A percentile compares a stretch with the other conserved stretches of the same genome.
These are phyloP conservation scores for Lepidurus arcticus DNA, from an alignment of 1,140 invertebrate species.

Conservation along the genomic window DNA sequence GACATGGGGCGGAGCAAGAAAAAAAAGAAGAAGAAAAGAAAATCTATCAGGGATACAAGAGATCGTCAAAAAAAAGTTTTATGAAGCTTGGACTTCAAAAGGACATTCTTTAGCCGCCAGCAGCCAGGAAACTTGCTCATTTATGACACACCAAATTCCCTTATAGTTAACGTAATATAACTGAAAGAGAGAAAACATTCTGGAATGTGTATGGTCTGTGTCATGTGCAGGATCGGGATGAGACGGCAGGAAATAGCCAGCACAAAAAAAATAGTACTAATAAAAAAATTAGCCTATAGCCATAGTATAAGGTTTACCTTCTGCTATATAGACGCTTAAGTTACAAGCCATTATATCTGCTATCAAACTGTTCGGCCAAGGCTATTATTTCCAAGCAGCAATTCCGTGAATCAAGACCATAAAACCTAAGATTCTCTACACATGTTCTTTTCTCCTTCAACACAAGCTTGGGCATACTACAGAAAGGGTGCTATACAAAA, in stretches of 20 bases:
- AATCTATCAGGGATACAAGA: background rate
- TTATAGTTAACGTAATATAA: background rate
- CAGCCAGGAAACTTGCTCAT: background rate
- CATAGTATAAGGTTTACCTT: background rate
- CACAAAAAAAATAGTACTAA: background rate
- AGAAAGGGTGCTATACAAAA: background rate
- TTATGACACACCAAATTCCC: constrained; percentile 2
- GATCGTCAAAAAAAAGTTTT: background rate
- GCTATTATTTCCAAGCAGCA: background rate
- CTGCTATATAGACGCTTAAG: background rate
- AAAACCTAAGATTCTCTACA: background rate
- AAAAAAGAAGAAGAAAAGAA: background rate
- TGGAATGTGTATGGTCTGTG: background rate
- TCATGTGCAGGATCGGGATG: background rate
- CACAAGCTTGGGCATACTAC: background rate
- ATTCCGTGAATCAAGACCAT: background rate
- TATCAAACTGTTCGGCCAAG: background rate
- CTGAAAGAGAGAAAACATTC: background rate
- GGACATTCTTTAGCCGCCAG: background rate
- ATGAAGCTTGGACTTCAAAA: background rate
- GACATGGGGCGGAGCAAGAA: background rate
- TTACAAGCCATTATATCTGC: constrained; percentile 5
- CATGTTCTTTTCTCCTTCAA: background rate
- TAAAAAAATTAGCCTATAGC: background rate
- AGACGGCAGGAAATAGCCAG: background rate